Evolutionary conservation across 1,140 invertebrate genomes (phyloP).

Genomic region (Drosophila busckii): DNA sequence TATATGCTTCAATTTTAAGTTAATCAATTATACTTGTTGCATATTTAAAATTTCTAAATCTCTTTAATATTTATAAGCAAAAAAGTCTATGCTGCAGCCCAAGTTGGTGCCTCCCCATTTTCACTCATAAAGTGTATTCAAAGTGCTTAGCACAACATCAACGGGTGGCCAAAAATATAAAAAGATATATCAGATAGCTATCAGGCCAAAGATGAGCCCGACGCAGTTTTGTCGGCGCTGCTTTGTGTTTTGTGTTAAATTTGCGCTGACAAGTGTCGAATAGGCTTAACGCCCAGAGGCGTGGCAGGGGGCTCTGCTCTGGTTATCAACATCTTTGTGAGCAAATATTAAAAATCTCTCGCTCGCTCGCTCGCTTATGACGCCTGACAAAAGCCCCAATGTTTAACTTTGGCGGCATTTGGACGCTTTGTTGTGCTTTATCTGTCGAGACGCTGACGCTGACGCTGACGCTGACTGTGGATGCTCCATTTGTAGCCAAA

Average conservation of each 20-base stretch:
- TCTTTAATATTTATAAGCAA: too few species aligned
- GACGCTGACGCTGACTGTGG: conserved; percentile 29
- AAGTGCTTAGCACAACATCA: not conserved
- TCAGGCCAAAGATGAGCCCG: too few species aligned
- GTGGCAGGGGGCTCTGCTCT: conserved; percentile 26
- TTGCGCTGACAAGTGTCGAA: too few species aligned
- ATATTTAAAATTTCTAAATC: too few species aligned
- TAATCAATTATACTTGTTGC: too few species aligned
- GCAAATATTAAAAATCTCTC: conserved; percentile 63
- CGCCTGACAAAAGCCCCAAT: conserved; percentile 1
- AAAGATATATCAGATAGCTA: conserved; percentile 9
- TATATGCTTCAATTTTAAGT: too few species aligned
- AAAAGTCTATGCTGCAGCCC: too few species aligned
- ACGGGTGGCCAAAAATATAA: conserved; percentile 32
- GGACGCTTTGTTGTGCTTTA: conserved; percentile 48
- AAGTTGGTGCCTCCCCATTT: too few species aligned
- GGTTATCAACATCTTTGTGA: conserved; percentile 54
- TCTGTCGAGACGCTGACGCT: too few species aligned
- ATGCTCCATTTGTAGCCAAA: conserved; percentile 54
- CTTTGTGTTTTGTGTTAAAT: conserved; percentile 1
- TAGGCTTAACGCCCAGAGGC: too few species aligned
- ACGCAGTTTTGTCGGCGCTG: too few species aligned
- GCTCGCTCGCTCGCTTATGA: conserved; percentile 4
- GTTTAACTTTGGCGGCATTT: conserved; percentile 61
- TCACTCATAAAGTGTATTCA: conserved; percentile 5